These are phyloP conservation scores for Dipodomys merriami DNA, from an alignment of 2,113 vertebrate species.

Conservation along the genomic window DNA sequence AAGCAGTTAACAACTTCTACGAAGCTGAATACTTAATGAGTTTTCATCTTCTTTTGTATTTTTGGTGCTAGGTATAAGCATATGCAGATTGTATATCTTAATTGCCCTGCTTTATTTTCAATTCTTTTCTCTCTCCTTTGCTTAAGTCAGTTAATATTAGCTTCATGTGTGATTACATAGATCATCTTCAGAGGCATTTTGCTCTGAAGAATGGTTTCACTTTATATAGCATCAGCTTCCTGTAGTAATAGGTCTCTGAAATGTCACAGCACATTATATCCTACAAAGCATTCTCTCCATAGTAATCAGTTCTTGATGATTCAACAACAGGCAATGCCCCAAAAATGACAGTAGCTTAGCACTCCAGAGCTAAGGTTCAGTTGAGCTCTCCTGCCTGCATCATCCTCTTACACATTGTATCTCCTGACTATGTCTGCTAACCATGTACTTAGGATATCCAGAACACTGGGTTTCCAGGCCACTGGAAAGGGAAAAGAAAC, in stretches of 20 bases:
- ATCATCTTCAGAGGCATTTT: not conserved
- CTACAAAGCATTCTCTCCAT: not conserved
- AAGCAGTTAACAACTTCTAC: not conserved
- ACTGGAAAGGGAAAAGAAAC: not conserved
- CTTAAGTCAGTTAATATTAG: not conserved
- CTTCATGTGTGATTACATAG: not conserved
- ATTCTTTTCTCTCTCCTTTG: not conserved
- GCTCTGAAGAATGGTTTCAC: not conserved
- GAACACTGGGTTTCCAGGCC: not conserved
- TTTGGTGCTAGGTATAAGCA: slow-evolving; percentile 1
- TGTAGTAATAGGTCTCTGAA: not conserved
- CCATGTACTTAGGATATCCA: not conserved
- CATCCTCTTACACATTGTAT: not conserved
- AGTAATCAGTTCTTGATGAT: not conserved
- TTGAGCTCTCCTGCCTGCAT: not conserved
- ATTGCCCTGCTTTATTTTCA: slow-evolving; percentile 39
- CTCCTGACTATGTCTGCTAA: not conserved
- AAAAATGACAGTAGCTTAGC: not conserved
- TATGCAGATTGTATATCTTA: not conserved
- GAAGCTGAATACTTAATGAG: not conserved
- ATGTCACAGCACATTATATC: not conserved
- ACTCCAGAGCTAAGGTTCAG: not conserved
- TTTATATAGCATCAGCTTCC: not conserved
- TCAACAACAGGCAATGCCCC: not conserved
- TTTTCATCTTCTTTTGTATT: not conserved